Evolutionary conservation across 2,888 invertebrate genomes (phyloP).

Genomic region (Drosophila picticornis): DNA sequence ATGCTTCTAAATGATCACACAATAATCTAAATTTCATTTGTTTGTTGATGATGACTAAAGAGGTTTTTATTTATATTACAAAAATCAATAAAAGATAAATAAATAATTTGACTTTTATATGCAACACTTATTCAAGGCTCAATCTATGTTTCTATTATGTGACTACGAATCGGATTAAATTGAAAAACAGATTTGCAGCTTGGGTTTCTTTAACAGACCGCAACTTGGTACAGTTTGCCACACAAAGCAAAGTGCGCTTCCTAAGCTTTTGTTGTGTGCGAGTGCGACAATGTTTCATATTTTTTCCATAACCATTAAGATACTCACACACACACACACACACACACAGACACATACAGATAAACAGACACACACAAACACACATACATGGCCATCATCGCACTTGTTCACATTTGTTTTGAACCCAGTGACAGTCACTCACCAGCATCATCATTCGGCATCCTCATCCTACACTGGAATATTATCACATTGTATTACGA

Average conservation of each 20-base stretch:
- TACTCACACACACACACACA: slow-evolving; percentile 23
- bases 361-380: slow-evolving; percentile 15
- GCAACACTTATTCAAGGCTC: not conserved
- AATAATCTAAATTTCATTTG: not conserved
- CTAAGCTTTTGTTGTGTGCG: slow-evolving; percentile 64
- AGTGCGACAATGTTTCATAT: slow-evolving; percentile 66
- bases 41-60: not conserved
- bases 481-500: slow-evolving; percentile 78
- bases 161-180: not conserved
- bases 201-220: not conserved
- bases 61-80: not conserved
- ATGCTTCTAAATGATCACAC: not conserved
- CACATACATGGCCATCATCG: slow-evolving; percentile 26
- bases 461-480: slow-evolving; percentile 55
- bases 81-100: not conserved
- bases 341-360: slow-evolving; percentile 26
- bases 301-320: slow-evolving; percentile 77
- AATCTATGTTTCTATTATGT: too few relatives aligned
- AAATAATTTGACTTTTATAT: not conserved
- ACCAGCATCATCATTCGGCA: slow-evolving; percentile 38
- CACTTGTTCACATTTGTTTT: slow-evolving; percentile 64
- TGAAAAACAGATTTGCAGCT: slow-evolving; percentile 2
- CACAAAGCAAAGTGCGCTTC: slow-evolving; percentile 51
- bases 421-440: slow-evolving; percentile 72
- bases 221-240: slow-evolving; percentile 64